Conservation (phyloP, 1,140 invertebrate genomes). For the Stegodyphus dumicola region DNA sequence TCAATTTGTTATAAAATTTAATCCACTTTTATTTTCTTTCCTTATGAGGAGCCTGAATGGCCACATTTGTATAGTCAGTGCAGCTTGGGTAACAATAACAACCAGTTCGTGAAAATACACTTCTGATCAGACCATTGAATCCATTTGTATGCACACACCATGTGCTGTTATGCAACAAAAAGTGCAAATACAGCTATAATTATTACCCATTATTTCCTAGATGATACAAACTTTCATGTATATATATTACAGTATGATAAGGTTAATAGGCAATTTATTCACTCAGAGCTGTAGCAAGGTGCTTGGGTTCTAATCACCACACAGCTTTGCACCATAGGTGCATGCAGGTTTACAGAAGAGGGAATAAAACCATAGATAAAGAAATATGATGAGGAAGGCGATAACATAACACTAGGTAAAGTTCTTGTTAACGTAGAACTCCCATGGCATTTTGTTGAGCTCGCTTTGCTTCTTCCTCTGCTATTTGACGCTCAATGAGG, state of each 20-base stretch:
- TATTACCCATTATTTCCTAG: conserved; percentile 37
- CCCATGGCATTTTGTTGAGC: conserved; percentile 78
- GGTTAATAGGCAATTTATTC: conserved; percentile 50
- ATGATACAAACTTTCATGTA: conserved; percentile 50
- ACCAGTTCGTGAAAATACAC: conserved; percentile 39
- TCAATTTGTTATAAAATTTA: conserved; percentile 25
- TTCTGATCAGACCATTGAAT: conserved; percentile 5
- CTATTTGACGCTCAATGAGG: conserved; percentile 95
- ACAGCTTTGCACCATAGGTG: conserved; percentile 26
- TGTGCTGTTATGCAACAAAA: conserved; percentile 51
- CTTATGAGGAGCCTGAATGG: conserved; percentile 31
- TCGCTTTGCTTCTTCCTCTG: conserved; percentile 93
- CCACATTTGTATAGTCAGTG: conserved; percentile 1
- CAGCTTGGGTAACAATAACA: conserved; percentile 14
- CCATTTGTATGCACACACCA: conserved; percentile 20
- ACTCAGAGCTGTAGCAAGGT: conserved; percentile 47
- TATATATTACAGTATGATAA: conserved; percentile 52
- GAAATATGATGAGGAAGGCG: conserved; percentile 27
- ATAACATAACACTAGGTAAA: conserved; percentile 26
- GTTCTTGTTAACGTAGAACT: conserved; percentile 61
- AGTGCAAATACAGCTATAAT: conserved; percentile 50
- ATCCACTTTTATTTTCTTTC: neutral
- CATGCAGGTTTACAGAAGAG: conserved; percentile 20
- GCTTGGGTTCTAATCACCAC: conserved; percentile 22
- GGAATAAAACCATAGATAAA: conserved; percentile 40